Evolutionary conservation across 2,888 invertebrate species (phyloP), one percentile per base, ranked within the genome.

Genomic region (Allygus modestus): DNA sequence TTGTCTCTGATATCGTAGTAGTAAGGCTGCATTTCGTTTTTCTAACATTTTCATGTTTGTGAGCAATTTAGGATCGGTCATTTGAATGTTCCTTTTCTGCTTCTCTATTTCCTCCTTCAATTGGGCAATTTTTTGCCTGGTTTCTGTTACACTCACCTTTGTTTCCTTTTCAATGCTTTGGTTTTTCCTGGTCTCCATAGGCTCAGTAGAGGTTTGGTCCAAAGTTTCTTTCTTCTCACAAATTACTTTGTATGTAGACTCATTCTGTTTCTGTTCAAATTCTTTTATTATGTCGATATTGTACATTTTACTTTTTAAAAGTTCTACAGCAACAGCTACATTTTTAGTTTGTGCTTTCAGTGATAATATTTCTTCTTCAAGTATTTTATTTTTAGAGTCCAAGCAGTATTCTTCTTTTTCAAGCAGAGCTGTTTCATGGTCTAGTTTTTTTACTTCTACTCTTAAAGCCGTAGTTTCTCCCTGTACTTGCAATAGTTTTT

Each of bases 241-340:
- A 41, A 73, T 41, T 23, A 73, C 26, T 20, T 73, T 23, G 41
- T 73, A 23, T 9, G 41, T 17, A 23, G 37, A 12, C 20, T 37
- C 73, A 73, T 73, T 73, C 20, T 41, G 11, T 73, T 73, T 43
- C 20, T 73, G 37, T 43, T 73, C 73, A 73, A 41, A 73, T 43
- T 41, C 73, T 73, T 41, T 73, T 73, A 73, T n/a, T 31, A 73
- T 5, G 11, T 41, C 41, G n/a, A 73, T 41, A 41, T 73, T 73
- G 43, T 11, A 73, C 41, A 73, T 41, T 41, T 73, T 73, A 37
- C 73, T 41, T 73, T 73, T 37, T 23, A 43, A 23, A 33, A 7
- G 0, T 12, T 73, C 73, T 20, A n/a, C 20, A 5, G 41, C 7
- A 9, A 2, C 20, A 2, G 20, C 41, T 7, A 28, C 73, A 7